These are phyloP conservation scores for Hirtodrosophila duncani DNA, from an alignment of 2,888 invertebrate genomes.

Conservation along the genomic window DNA sequence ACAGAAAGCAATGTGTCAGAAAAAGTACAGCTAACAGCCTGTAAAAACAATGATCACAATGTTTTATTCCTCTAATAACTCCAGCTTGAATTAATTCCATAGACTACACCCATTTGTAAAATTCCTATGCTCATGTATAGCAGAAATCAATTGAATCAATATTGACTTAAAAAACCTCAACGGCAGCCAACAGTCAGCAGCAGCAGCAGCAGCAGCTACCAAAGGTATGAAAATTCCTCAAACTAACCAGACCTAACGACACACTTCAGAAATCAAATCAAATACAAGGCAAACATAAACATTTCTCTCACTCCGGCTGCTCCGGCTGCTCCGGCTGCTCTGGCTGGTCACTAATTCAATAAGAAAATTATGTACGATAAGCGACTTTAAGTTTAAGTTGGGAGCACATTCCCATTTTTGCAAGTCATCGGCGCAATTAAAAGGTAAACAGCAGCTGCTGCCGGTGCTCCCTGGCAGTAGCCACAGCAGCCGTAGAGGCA, in stretches of 20 bases:
- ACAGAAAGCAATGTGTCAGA: too few relatives aligned
- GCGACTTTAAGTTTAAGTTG: conserved; percentile 34
- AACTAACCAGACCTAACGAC: conserved; percentile 37
- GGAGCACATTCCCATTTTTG: conserved; percentile 26
- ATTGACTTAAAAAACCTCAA: conserved; percentile 48
- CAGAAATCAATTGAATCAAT: conserved; percentile 66
- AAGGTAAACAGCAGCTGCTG: conserved; percentile 66
- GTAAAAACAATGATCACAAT: too few relatives aligned
- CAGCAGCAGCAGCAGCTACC: conserved; percentile 55
- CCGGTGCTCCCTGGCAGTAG: conserved; percentile 40
- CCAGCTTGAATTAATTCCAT: background rate
- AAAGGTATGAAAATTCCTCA: conserved; percentile 52
- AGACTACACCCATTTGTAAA: background rate
- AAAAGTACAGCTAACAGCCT: too few relatives aligned
- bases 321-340: conserved; percentile 24
- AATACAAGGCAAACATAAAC: conserved; percentile 50
- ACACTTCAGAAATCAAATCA: conserved; percentile 68
- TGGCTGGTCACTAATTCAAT: conserved; percentile 58
- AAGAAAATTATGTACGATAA: conserved; percentile 66
- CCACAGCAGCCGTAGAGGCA: conserved; percentile 56
- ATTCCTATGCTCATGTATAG: conserved; percentile 37
- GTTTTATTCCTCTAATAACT: background rate
- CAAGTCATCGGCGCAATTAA: conserved; percentile 62
- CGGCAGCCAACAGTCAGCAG: too few relatives aligned
- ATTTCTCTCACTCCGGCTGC: conserved; percentile 35